Percentiles rank a stretch among this genome's conserved stretches.
Conservation (phyloP, 2,888 invertebrate species). For the Orchesellides sinensis region DNA sequence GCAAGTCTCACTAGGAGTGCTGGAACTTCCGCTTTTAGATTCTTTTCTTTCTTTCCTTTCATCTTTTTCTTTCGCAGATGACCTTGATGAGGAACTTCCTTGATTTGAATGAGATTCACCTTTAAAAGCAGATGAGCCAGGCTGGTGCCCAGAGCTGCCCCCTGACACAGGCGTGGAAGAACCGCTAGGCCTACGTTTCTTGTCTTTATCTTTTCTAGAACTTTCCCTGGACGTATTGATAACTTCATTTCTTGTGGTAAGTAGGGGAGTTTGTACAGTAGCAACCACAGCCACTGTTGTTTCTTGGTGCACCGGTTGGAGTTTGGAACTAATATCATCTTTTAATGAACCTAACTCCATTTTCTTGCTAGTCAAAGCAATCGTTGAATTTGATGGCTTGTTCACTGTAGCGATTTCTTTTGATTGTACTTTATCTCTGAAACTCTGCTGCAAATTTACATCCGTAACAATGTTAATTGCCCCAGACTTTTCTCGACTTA, state of each 20-base stretch:
- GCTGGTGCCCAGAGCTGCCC: conserved; percentile 28
- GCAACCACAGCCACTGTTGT: conserved; percentile 74
- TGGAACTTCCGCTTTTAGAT: conserved; percentile 76
- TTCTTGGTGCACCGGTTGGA: conserved; percentile 68
- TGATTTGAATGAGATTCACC: conserved; percentile 66
- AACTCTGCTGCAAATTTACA: conserved; percentile 1
- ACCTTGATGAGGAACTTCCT: conserved; percentile 55
- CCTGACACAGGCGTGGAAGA: conserved; percentile 59
- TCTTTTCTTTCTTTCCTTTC: conserved; percentile 77
- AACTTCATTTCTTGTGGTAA: conserved; percentile 64
- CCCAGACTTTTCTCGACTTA: background rate
- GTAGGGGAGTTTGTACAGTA: conserved; percentile 62
- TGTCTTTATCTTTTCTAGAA: conserved; percentile 71
- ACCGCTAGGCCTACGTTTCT: conserved; percentile 68
- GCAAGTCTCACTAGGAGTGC: conserved; percentile 74
- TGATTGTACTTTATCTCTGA: conserved; percentile 25
- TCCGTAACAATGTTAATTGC: background rate
- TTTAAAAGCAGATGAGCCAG: conserved; percentile 49
- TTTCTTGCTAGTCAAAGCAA: conserved; percentile 37
- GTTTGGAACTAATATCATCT: conserved; percentile 65
- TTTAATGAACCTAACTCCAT: conserved; percentile 65
- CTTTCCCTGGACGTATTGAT: conserved; percentile 61
- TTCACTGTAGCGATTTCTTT: conserved; percentile 20
- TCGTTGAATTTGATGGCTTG: conserved; percentile 14
- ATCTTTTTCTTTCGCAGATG: conserved; percentile 75